Percentiles rank a stretch among this genome's conserved stretches.
Conservation (phyloP, 2,113 vertebrate genomes). For the Athene noctua region DNA sequence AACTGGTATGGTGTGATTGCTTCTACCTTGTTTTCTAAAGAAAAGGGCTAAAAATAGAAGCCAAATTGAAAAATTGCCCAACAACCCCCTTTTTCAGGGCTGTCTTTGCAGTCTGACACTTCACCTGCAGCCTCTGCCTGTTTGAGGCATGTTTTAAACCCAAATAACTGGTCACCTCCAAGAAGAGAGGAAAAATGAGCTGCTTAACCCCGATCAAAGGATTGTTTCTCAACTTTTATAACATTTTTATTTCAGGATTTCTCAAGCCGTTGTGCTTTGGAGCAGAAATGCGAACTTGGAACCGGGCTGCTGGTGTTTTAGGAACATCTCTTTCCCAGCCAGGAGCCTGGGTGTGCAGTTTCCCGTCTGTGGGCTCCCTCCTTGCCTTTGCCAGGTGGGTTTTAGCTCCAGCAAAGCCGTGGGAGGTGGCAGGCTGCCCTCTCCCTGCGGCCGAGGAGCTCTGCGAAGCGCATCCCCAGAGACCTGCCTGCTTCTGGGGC, state of each 20-base stretch:
- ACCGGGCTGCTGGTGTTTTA: not conserved
- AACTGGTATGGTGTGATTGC: too few relatives aligned
- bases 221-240: not conserved
- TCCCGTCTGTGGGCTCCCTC: not conserved
- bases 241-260: not conserved
- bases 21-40: not conserved
- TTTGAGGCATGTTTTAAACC: not conserved
- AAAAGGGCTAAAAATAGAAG: not conserved
- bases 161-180: not conserved
- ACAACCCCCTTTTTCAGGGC: not conserved
- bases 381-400: not conserved
- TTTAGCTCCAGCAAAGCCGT: not conserved
- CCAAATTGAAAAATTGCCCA: not conserved
- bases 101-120: not conserved
- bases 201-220: not conserved
- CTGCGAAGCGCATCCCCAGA: not conserved
- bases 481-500: not conserved
- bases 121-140: fast-evolving
- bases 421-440: not conserved
- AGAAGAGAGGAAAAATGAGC: not conserved
- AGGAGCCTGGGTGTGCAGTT: not conserved
- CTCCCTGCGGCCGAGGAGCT: not conserved
- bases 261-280: not conserved
- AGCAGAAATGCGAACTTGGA: not conserved
- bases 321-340: not conserved